These are phyloP conservation scores for Otocyon megalotis DNA, from an alignment of 2,113 vertebrate species.

Conservation along the genomic window DNA sequence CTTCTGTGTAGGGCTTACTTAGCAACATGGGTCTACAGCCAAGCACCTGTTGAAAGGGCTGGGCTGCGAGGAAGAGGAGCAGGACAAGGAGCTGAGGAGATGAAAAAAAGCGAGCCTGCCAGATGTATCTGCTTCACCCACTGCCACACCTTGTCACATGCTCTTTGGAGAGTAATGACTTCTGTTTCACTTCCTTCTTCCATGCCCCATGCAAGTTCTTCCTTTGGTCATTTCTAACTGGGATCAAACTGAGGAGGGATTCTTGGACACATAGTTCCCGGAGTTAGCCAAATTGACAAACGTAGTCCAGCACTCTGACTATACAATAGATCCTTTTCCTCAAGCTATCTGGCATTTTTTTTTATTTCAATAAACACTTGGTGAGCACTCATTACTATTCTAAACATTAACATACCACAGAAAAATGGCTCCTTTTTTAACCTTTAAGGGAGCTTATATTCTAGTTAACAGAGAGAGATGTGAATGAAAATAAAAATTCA, in stretches of 20 bases:
- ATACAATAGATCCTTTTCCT: background rate
- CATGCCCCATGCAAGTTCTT: background rate
- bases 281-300: background rate
- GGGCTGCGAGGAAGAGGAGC: background rate
- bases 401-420: background rate
- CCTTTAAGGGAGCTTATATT: background rate
- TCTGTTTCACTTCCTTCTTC: background rate
- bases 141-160: background rate
- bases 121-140: background rate
- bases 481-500: conserved; percentile 1
- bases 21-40: background rate
- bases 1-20: background rate
- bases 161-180: background rate
- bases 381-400: background rate
- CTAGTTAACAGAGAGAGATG: conserved; percentile 9
- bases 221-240: background rate
- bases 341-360: background rate
- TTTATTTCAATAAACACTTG: background rate
- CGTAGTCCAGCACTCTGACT: background rate
- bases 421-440: background rate
- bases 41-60: background rate
- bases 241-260: background rate
- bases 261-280: background rate
- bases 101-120: too few relatives aligned
- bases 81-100: background rate